Evolutionary conservation across 2,113 vertebrate species (phyloP), one percentile per base, ranked within the genome.

Genomic region (Terrapene triunguis): DNA sequence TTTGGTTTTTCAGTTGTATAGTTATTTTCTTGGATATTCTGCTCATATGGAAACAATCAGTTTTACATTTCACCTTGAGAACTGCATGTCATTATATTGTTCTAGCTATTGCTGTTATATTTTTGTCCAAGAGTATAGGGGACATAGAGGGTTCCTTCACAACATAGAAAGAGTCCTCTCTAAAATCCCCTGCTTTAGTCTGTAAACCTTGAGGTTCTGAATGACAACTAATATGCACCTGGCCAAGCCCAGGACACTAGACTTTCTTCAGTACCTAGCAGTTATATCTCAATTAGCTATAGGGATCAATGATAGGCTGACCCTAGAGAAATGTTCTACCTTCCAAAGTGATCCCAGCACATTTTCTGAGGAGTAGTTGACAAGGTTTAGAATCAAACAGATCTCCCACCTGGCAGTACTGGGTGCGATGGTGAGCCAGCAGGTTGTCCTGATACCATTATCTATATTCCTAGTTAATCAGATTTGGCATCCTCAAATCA

Each of bases 1-100:
- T 74, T 8, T 44, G 81, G 22, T 50, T 86, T 87, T 87, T n/a
- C 44, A 57, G 80, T 90, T 91, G 69, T 42, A 7, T 53, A 74
- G 2, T 80, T 87, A 50, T 85, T 92, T 84, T 84, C 32, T 51
- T 87, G 57, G n/a, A 72, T 92, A 78, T 42, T 57, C 94, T 82
- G 2, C 88, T 72, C 81, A 89, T 90, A 92, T 81, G 38, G 84
- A 79, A 92, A 86, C 44, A 80, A 87, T 53, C 38, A 35, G 11
- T 57, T 87, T 93, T 80, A 54, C 81, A 42, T 13, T 55, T 84
- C 76, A 94, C 89, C 93, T 90, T 44, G 32, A 76, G 59, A 80
- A 89, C 25, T 47, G 25, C 42, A 94, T 16, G 48, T 80, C 88
- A 53, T 87, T 24, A 3, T 32, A 76, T 8, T 1, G 3, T 32